Evolutionary conservation across 2,797 vertebrate species (phyloP), one percentile per base, ranked within the genome.

Genomic region (Stomatorhinus walkeri): DNA sequence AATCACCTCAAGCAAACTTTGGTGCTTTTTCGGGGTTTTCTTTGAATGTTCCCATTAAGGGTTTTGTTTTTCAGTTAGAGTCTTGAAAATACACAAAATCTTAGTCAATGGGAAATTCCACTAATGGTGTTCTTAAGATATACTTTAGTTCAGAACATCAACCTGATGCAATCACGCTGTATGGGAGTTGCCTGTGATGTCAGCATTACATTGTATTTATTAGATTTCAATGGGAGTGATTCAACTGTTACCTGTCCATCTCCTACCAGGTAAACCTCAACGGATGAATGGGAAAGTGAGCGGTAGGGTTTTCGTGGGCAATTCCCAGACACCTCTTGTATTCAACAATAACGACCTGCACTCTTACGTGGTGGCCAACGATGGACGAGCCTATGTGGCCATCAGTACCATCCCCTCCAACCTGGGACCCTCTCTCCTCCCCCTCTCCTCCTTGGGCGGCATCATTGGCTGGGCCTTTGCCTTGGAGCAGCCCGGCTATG

Each of bases 391-490:
- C 24, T 96, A 96, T 90, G 94, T 95, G 0, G 96, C 96, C 89
- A 91, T 96, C 91, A 97, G 96, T 24, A 93, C 95, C 51, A 92
- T 96, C 81, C 95, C 96, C 0, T 92, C 91, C 89, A 93, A 92
- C 0, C 95, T 94, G 0, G 96, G 95, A 87, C 93, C 92, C 0
- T 95, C 96, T 4, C 93, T 97, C 16, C 94, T 96, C 85, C 94
- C 95, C 0, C 90, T 97, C 43, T 90, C 93, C 0, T 93, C 96
- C 0, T 0, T 97, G 0, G 95, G 95, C 0, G 95, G 95, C 4
- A 93, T 95, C 40, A 96, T 96, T 0, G 95, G 96, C 0, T 97
- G 96, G 96, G 95, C 97, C 87, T 97, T 97, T 0, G 95, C 96
- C 32, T 90, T 96, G 88, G 95, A 96, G 91, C 96, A 94, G 87